phyloP scores from a whole-genome alignment of 2,113 vertebrate species.

The Tupaia chinensis region DNA sequence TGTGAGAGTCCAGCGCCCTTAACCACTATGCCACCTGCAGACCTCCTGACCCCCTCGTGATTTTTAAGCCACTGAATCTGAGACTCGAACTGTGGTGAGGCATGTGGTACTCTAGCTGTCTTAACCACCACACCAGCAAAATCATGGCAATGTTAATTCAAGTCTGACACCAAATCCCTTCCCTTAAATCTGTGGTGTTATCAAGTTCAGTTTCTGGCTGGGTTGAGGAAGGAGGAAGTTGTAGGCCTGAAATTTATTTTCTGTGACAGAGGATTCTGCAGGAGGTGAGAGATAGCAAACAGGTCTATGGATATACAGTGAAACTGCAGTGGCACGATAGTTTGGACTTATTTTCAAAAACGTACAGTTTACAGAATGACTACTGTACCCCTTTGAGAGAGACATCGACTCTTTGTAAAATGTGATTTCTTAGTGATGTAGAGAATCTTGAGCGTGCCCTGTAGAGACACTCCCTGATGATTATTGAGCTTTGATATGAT shows the following conservation, averaged over 20 bases:
- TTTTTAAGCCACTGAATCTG: too few species aligned
- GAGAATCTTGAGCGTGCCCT: not conserved
- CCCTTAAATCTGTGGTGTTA: slow-evolving; percentile 4
- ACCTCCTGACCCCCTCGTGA: too few species aligned
- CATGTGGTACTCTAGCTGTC: too few species aligned
- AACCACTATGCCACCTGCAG: too few species aligned
- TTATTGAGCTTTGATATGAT: slow-evolving; percentile 4
- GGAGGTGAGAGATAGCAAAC: not conserved
- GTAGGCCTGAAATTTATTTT: slow-evolving; percentile 25
- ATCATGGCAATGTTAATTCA: not conserved
- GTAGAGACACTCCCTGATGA: not conserved
- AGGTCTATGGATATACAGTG: not conserved
- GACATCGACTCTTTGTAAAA: not conserved
- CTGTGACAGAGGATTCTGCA: not conserved
- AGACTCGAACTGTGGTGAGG: too few species aligned
- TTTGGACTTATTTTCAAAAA: slow-evolving; percentile 4
- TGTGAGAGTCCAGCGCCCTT: too few species aligned
- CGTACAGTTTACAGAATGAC: not conserved
- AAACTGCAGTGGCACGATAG: not conserved
- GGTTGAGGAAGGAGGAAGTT: not conserved
- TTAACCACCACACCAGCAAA: not conserved
- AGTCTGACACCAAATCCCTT: not conserved
- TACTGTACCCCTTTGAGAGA: not conserved
- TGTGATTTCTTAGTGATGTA: not conserved
- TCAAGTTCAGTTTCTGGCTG: slow-evolving; percentile 45